Conservation (phyloP, 2,888 invertebrate genomes). For the Ariolimax columbianus region DNA sequence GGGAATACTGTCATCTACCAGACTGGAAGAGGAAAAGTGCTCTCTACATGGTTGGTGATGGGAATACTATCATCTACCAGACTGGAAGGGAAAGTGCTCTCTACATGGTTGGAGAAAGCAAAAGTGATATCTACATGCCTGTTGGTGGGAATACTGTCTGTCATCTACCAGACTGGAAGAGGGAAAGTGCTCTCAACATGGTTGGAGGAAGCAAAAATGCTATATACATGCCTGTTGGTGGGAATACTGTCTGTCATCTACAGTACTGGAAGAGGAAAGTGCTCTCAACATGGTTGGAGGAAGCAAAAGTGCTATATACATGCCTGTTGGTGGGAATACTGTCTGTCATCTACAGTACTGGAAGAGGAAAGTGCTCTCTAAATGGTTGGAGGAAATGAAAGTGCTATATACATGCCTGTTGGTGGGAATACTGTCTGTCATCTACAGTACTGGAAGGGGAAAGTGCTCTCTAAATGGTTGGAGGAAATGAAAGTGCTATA, state of each 20-base stretch:
- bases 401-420: no score
- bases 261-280: not conserved
- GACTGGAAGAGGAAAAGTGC: not conserved
- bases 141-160: not conserved
- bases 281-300: not conserved
- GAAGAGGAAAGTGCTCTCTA: no score
- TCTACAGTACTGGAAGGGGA: no score
- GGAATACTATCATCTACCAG: not conserved
- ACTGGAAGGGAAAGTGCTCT: not conserved
- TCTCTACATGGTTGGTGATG: not conserved
- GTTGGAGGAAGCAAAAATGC: not conserved
- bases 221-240: no score
- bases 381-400: no score
- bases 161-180: not conserved
- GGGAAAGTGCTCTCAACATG: not conserved
- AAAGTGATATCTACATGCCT: not conserved
- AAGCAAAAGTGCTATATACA: no score
- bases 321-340: no score
- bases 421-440: no score
- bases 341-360: no score
- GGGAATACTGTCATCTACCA: not conserved
- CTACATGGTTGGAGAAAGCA: not conserved
- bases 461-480: no score
- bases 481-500: no score
- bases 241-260: not conserved